Percentiles rank a stretch among this genome's conserved stretches.
Evolutionary conservation across 2,888 invertebrate species (phyloP).

Genomic region (Unio delphinus): DNA sequence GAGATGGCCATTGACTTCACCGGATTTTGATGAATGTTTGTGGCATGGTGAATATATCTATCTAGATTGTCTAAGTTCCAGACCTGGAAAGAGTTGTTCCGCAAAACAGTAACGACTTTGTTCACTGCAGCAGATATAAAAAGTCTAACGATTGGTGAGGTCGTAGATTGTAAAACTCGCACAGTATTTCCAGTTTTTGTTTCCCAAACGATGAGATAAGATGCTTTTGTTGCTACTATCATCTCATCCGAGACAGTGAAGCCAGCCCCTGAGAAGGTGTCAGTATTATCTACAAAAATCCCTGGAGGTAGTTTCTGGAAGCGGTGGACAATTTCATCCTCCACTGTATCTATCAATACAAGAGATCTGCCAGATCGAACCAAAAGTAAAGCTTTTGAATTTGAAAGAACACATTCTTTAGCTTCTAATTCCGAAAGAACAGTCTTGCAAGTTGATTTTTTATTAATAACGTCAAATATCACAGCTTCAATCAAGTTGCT

Average conservation of each 20-base stretch:
- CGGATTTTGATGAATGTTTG: constrained; percentile 47
- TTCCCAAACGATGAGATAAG: constrained; percentile 63
- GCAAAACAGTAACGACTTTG: constrained; percentile 56
- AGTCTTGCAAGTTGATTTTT: constrained; percentile 35
- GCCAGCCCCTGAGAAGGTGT: constrained; percentile 58
- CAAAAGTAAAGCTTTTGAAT: constrained; percentile 45
- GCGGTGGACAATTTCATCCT: constrained; percentile 37
- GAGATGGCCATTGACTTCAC: constrained; percentile 42
- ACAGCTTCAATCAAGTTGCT: constrained; percentile 49
- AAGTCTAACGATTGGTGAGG: constrained; percentile 53
- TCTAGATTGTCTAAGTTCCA: constrained; percentile 65
- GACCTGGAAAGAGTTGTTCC: constrained; percentile 60
- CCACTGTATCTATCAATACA: constrained; percentile 46
- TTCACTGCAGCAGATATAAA: constrained; percentile 54
- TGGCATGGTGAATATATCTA: constrained; percentile 51
- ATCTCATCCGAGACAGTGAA: constrained; percentile 56
- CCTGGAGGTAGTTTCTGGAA: constrained; percentile 54
- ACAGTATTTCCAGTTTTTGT: constrained; percentile 50
- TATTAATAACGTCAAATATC: constrained; percentile 47
- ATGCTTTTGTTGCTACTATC: constrained; percentile 48
- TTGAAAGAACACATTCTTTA: constrained; percentile 45
- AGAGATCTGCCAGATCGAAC: constrained; percentile 53
- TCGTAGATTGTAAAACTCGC: constrained; percentile 54
- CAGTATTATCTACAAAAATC: constrained; percentile 53
- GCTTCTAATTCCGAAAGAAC: constrained; percentile 56